Conservation (phyloP, 2,113 vertebrate genomes). For the Rhadina sibilatrix region DNA sequence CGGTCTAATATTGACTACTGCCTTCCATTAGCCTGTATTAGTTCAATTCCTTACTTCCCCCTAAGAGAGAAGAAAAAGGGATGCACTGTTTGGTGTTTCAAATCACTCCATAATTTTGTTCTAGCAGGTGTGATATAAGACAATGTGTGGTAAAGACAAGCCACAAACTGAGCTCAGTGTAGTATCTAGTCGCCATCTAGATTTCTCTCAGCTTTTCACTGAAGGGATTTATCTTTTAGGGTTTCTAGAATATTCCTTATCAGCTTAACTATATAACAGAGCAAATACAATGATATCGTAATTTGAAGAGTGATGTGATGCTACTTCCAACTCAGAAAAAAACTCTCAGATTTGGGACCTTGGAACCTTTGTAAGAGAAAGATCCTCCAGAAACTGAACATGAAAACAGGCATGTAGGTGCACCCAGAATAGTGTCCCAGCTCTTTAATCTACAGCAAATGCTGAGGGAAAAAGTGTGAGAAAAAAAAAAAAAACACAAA, state of each 20-base stretch:
- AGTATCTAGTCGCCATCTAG: not conserved
- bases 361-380: not conserved
- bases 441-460: not conserved
- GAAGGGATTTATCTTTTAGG: not conserved
- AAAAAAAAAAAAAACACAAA: too few species aligned
- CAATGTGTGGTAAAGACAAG: not conserved
- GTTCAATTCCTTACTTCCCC: not conserved
- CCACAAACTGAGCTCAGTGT: not conserved
- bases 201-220: not conserved
- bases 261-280: not conserved
- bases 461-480: not conserved
- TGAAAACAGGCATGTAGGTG: not conserved
- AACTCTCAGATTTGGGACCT: not conserved
- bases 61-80: not conserved
- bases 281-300: not conserved
- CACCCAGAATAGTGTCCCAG: not conserved
- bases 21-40: not conserved
- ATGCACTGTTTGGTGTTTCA: not conserved
- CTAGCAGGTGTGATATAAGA: not conserved
- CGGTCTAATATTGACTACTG: not conserved
- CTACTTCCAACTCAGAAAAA: not conserved
- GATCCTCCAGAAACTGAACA: not conserved
- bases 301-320: not conserved
- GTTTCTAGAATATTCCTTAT: slow-evolving; percentile 6
- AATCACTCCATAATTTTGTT: not conserved